phyloP scores from a whole-genome alignment of 2,888 invertebrate genomes.

The Hirtodrosophila cameraria region DNA sequence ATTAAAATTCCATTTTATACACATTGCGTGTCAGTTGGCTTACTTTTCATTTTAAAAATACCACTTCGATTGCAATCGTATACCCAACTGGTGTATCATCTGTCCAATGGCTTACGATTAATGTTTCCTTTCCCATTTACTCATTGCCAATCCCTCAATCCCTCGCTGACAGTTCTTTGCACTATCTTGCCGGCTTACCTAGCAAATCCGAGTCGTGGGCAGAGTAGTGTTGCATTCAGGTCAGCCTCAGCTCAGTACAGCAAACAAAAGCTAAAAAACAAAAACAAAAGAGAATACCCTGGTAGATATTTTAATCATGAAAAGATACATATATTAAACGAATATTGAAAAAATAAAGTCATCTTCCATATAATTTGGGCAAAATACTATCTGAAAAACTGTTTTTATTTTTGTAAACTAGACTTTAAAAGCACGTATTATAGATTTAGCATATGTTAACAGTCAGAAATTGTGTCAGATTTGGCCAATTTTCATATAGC shows the following conservation, averaged over 20 bases:
- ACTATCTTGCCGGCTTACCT: conserved; percentile 24
- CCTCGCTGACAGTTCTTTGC: conserved; percentile 3
- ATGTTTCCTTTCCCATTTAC: conserved; percentile 16
- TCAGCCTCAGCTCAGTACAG: conserved; percentile 25
- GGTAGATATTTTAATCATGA: too few relatives aligned
- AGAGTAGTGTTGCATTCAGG: conserved; percentile 41
- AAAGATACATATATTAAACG: too few relatives aligned
- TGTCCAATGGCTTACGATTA: conserved; percentile 39
- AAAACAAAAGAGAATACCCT: conserved; percentile 1
- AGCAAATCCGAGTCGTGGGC: conserved; percentile 53
- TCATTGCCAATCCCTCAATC: conserved; percentile 11
- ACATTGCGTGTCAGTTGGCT: conserved; percentile 18
- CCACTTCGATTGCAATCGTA: conserved; percentile 54
- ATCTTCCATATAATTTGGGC: too few relatives aligned
- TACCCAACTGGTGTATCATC: conserved; percentile 50
- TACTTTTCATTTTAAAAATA: conserved; percentile 43
- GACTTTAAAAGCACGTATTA: too few relatives aligned
- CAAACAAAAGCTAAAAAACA: conserved; percentile 21
- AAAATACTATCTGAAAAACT: too few relatives aligned
- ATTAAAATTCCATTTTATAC: conserved; percentile 20
- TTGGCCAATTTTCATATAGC: too few relatives aligned
- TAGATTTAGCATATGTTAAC: too few relatives aligned
- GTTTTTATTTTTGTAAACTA: too few relatives aligned
- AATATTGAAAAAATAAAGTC: too few relatives aligned
- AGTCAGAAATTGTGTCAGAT: too few relatives aligned